Evolutionary conservation across 1,140 invertebrate species (phyloP).

Genomic region (Trachymyrmex cornetzi): DNA sequence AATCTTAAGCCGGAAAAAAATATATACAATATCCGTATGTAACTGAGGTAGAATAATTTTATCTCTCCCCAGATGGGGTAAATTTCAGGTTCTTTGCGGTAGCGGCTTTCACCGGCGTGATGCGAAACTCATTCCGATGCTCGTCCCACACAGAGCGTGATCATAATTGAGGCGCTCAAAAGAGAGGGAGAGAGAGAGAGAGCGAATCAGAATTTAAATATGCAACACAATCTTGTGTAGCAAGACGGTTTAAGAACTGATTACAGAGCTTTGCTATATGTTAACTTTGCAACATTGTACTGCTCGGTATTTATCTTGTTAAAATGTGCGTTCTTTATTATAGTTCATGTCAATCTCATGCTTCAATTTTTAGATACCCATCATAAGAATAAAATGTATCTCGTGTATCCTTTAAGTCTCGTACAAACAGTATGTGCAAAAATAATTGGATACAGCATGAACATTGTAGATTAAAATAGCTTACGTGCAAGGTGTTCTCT

Average conservation of each 20-base stretch:
- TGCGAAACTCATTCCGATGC: slow-evolving; percentile 51
- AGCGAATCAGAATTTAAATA: slow-evolving; percentile 39
- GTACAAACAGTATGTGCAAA: too few species aligned
- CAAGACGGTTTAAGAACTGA: neutral
- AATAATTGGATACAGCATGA: neutral
- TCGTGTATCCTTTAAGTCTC: too few species aligned
- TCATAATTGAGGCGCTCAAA: slow-evolving; percentile 21
- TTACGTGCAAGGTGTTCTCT: neutral
- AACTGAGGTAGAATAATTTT: neutral
- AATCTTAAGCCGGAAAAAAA: neutral
- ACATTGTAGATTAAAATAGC: neutral
- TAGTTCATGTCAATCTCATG: neutral
- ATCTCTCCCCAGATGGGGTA: neutral
- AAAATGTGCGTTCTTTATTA: slow-evolving; percentile 12
- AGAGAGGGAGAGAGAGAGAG: neutral
- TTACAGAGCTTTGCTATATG: slow-evolving; percentile 9
- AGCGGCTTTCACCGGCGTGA: slow-evolving; percentile 1
- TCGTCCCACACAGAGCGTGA: slow-evolving; percentile 6
- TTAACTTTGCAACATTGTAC: neutral
- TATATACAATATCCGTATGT: neutral
- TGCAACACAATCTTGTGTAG: slow-evolving; percentile 18
- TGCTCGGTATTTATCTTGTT: neutral
- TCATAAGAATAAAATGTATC: neutral
- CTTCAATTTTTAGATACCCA: neutral
- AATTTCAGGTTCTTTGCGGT: slow-evolving; percentile 22